Conservation (phyloP, 64 coral and sea anemone genomes). For the Pocillopora verrucosa region DNA sequence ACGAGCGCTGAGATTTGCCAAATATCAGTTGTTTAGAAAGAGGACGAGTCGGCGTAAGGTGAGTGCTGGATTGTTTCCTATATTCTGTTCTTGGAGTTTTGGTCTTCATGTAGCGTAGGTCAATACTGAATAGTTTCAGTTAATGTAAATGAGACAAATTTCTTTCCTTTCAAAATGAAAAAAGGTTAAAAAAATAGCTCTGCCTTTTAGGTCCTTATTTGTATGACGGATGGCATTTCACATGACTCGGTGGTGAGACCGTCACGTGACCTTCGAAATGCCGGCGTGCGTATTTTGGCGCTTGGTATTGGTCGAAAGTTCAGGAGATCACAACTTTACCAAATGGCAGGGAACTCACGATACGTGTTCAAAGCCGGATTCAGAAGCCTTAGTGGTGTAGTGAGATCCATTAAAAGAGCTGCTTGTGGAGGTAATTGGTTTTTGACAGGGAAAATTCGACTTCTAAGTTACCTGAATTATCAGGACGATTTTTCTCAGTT, state of each 20-base stretch:
- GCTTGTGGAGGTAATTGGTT: slow-evolving; percentile 49
- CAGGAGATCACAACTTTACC: slow-evolving; percentile 38
- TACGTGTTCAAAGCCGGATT: slow-evolving; percentile 78
- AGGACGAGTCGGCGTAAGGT: slow-evolving; percentile 43
- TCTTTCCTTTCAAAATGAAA: not conserved
- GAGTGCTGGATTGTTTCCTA: not conserved
- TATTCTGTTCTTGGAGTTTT: not conserved
- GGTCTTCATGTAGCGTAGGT: no score
- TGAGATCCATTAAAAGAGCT: slow-evolving; percentile 63
- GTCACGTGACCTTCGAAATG: slow-evolving; percentile 34
- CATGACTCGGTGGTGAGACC: slow-evolving; percentile 32
- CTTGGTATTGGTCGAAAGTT: slow-evolving; percentile 67
- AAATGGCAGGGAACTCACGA: slow-evolving; percentile 45
- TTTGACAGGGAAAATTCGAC: not conserved
- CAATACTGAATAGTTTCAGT: no score
- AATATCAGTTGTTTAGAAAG: slow-evolving; percentile 51
- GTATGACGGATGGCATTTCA: slow-evolving; percentile 64
- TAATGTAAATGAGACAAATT: not conserved
- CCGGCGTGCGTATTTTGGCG: slow-evolving; percentile 54
- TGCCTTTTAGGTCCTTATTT: slow-evolving; percentile 16
- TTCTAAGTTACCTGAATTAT: no score
- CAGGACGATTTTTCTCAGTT: no score
- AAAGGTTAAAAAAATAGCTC: not conserved
- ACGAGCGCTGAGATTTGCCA: slow-evolving; percentile 67
- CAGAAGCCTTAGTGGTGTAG: slow-evolving; percentile 39